Conservation (phyloP, 2,113 vertebrate species). For the Cololabis saira region DNA sequence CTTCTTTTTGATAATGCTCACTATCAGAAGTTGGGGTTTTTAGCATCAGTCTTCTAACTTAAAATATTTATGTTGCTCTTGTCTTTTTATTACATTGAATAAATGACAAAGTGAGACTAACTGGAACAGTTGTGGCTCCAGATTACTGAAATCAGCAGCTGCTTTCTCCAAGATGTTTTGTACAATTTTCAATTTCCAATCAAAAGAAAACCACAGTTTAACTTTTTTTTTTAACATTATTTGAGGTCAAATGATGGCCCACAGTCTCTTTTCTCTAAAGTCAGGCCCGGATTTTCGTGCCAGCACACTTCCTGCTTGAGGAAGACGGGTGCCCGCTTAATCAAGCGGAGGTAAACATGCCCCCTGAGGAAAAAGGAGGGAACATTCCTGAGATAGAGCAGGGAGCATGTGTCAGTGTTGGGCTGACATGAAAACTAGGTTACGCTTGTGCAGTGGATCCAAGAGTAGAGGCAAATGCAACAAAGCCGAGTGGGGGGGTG, state of each 20-base stretch:
- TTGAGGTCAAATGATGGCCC: not conserved
- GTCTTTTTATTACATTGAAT: no score
- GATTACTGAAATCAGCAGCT: no score
- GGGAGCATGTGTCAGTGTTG: constrained; percentile 14
- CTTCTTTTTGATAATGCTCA: no score
- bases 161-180: no score
- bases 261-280: not conserved
- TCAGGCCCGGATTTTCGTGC: constrained; percentile 26
- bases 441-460: not conserved
- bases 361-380: constrained; percentile 56
- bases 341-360: constrained; percentile 62
- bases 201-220: no score
- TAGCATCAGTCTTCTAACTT: no score
- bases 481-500: no score
- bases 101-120: no score
- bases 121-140: no score
- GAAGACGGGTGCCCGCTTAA: constrained; percentile 63
- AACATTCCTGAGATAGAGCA: constrained; percentile 63
- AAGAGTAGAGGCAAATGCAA: not conserved
- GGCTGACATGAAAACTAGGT: constrained; percentile 22
- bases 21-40: no score
- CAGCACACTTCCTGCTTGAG: constrained; percentile 62
- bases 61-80: no score
- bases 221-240: not conserved
- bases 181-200: no score